phyloP scores from a whole-genome alignment of 2,888 invertebrate species.

The Napeogenes sylphis region DNA sequence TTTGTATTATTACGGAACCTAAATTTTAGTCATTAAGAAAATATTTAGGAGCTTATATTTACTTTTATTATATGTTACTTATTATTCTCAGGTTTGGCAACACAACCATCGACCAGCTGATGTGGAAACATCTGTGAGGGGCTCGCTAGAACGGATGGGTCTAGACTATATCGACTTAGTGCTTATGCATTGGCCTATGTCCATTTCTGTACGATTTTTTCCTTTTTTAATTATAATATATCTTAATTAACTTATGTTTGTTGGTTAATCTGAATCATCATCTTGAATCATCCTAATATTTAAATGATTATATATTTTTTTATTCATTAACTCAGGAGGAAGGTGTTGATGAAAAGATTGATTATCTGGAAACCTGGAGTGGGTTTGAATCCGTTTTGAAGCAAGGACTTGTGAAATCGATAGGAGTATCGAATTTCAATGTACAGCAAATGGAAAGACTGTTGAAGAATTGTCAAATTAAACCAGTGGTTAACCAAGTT shows the following conservation, averaged over 20 bases:
- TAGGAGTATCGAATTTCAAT: slow-evolving; percentile 91
- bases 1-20: no score
- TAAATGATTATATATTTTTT: no score
- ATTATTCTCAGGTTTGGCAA: slow-evolving; percentile 57
- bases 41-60: no score
- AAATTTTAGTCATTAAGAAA: no score
- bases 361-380: slow-evolving; percentile 85
- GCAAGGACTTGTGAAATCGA: slow-evolving; percentile 80
- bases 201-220: slow-evolving; percentile 50
- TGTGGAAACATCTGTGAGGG: slow-evolving; percentile 54
- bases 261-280: no score
- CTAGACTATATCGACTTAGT: slow-evolving; percentile 58
- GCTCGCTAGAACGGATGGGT: slow-evolving; percentile 49
- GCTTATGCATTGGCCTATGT: slow-evolving; percentile 67
- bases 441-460: slow-evolving; percentile 82
- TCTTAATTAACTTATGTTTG: background rate
- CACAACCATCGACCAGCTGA: slow-evolving; percentile 54
- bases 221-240: slow-evolving; percentile 2
- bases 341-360: slow-evolving; percentile 78
- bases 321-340: slow-evolving; percentile 43
- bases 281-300: no score
- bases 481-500: slow-evolving; percentile 78
- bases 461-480: slow-evolving; percentile 76
- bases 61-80: background rate
- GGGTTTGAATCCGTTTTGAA: slow-evolving; percentile 84